phyloP scores from a whole-genome alignment of 2,113 vertebrate species.

The Cariama cristata region DNA sequence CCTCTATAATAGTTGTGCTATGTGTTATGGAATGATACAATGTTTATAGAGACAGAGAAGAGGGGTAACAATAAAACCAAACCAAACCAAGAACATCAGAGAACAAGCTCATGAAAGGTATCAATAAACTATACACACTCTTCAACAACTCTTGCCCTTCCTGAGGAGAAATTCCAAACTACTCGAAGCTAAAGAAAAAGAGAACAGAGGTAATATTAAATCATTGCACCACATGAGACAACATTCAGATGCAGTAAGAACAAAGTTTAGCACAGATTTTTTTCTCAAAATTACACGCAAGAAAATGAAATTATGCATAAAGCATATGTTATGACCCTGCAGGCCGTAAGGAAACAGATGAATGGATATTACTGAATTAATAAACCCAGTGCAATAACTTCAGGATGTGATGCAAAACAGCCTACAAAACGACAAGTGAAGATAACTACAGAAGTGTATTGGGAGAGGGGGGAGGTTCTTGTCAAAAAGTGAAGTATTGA shows the following conservation, averaged over 20 bases:
- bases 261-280: neutral
- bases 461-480: fast-evolving
- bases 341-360: neutral
- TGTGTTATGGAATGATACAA: neutral
- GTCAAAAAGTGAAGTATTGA: neutral
- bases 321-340: neutral
- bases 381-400: neutral
- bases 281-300: neutral
- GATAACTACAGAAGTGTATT: neutral
- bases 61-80: no score
- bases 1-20: neutral
- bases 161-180: neutral
- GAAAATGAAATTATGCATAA: neutral
- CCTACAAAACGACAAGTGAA: neutral
- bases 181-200: neutral
- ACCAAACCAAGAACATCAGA: neutral
- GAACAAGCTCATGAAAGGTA: neutral
- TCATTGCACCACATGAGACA: neutral
- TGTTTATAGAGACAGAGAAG: neutral
- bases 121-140: neutral
- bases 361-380: neutral
- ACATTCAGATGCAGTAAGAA: neutral
- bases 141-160: neutral
- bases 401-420: neutral
- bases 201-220: neutral